Percentiles rank a stretch among this genome's conserved stretches.
These are phyloP conservation scores for Myocastor coypus DNA, from an alignment of 2,113 vertebrate species.

Conservation along the genomic window DNA sequence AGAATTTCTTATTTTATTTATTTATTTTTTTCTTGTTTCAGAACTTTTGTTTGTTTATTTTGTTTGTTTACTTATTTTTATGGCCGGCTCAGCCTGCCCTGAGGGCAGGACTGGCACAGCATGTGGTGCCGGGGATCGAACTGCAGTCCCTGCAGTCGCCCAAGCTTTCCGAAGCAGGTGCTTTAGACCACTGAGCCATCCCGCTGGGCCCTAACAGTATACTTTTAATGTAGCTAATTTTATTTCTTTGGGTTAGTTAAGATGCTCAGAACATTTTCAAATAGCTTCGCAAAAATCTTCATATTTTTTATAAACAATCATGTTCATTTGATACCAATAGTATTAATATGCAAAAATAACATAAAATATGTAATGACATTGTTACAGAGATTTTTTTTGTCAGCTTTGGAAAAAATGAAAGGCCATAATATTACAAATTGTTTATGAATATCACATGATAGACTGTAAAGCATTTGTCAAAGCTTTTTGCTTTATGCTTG, in stretches of 20 bases:
- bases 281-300: background rate
- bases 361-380: background rate
- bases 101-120: no score
- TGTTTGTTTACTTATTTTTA: no score
- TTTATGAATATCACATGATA: background rate
- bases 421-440: background rate
- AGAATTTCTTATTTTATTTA: no score
- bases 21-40: no score
- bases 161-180: no score
- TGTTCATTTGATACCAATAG: background rate
- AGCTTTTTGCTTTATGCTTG: background rate
- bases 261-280: background rate
- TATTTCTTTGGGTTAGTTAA: background rate
- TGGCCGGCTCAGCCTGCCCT: no score
- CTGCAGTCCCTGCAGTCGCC: no score
- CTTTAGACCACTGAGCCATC: no score
- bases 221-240: background rate
- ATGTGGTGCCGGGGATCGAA: no score
- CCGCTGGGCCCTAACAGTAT: no score
- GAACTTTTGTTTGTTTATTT: no score
- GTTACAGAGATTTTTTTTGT: background rate
- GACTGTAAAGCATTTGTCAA: background rate
- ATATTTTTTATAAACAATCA: background rate
- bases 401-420: background rate
- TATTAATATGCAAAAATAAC: background rate